Percentiles rank a stretch among this genome's conserved stretches.
These are phyloP conservation scores for Coelopa pilipes DNA, from an alignment of 2,888 invertebrate genomes.

Conservation along the genomic window DNA sequence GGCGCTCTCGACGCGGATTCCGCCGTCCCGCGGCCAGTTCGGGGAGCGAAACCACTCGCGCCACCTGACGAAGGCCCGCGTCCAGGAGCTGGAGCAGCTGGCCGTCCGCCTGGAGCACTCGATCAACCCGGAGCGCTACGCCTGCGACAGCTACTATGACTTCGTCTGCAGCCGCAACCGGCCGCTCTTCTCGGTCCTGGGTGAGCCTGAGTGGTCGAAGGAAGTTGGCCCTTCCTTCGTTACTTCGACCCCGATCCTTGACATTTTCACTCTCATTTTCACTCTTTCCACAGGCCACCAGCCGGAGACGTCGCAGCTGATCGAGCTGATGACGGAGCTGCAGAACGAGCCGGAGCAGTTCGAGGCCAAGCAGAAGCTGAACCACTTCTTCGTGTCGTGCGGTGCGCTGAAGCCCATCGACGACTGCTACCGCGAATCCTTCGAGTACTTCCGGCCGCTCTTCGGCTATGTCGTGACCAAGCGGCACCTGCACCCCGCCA, in stretches of 20 bases:
- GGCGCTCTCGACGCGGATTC: no score
- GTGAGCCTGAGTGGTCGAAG: conserved; percentile 41
- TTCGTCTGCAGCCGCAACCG: conserved; percentile 61
- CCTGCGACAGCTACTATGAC: conserved; percentile 61
- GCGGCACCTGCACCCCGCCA: conserved; percentile 48
- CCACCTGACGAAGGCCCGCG: conserved; percentile 57
- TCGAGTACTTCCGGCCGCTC: conserved; percentile 60
- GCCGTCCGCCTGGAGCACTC: conserved; percentile 56
- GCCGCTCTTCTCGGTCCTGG: conserved; percentile 61
- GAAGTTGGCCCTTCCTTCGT: background rate
- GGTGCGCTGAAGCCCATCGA: conserved; percentile 55
- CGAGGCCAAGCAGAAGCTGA: conserved; percentile 61
- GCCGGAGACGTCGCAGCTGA: conserved; percentile 54
- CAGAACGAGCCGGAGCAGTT: conserved; percentile 58
- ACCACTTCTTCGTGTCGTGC: conserved; percentile 62
- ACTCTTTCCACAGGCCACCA: conserved; percentile 52
- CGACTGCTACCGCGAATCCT: conserved; percentile 62
- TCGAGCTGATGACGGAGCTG: conserved; percentile 54
- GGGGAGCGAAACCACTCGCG: conserved; percentile 45
- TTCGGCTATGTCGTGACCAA: conserved; percentile 62
- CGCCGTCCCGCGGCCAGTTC: conserved; percentile 46
- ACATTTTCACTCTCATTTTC: conserved; percentile 26
- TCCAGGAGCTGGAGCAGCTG: conserved; percentile 55
- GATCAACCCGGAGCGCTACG: conserved; percentile 55
- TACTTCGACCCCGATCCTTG: background rate